Evolutionary conservation across 2,888 invertebrate species (phyloP).

Genomic region (Ornithoptera alexandrae): DNA sequence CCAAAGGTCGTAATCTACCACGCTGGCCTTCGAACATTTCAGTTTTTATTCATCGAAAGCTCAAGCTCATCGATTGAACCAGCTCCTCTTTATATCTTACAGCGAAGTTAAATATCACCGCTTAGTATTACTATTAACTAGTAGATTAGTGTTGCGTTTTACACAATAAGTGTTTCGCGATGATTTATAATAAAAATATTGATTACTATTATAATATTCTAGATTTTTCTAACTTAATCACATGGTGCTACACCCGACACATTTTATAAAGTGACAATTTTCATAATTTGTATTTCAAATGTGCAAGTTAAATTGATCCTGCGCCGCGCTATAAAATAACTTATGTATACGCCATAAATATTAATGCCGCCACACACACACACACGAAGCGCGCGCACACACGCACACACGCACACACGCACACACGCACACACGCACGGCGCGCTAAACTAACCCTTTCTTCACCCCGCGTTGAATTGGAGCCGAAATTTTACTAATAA

Average conservation of each 20-base stretch:
- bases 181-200: no score
- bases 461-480: conserved; percentile 59
- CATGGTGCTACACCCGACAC: no score
- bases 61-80: no score
- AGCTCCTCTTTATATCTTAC: no score
- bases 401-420: neutral
- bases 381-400: neutral
- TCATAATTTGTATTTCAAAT: conserved; percentile 8
- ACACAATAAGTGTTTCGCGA: no score
- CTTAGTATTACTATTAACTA: neutral
- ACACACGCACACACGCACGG: conserved; percentile 39
- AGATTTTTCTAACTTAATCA: no score
- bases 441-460: conserved; percentile 63
- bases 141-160: neutral
- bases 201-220: no score
- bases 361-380: conserved; percentile 55
- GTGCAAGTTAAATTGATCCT: conserved; percentile 17
- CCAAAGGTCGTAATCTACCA: no score
- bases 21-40: no score
- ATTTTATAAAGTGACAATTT: neutral
- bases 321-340: conserved; percentile 22
- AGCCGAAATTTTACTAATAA: conserved; percentile 72
- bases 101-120: neutral
- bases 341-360: conserved; percentile 71
- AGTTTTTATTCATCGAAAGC: no score